phyloP scores from a whole-genome alignment of 2,888 invertebrate genomes.

The Ennomos fuscantarius region DNA sequence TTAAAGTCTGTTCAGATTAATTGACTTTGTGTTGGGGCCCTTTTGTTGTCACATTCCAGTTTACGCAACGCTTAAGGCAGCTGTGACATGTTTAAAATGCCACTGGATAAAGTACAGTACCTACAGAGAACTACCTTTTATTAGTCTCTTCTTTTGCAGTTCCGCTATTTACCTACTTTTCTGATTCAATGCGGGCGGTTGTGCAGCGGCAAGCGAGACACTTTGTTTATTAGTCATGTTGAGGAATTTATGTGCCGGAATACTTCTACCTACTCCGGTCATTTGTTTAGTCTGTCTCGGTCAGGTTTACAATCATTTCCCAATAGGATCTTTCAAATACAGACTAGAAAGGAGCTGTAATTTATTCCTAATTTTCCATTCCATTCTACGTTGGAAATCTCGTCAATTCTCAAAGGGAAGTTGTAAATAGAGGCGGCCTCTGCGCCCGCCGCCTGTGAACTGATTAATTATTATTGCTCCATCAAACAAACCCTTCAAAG shows the following conservation, averaged over 20 bases:
- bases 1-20: constrained; percentile 38
- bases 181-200: constrained; percentile 22
- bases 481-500: constrained; percentile 65
- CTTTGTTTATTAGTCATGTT: constrained; percentile 29
- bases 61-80: constrained; percentile 32
- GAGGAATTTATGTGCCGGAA: constrained; percentile 28
- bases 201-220: constrained; percentile 17
- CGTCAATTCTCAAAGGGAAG: constrained; percentile 57
- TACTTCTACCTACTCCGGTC: constrained; percentile 16
- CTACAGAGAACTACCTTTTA: constrained; percentile 21
- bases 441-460: constrained; percentile 47
- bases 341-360: constrained; percentile 13
- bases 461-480: constrained; percentile 69
- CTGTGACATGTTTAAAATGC: constrained; percentile 27
- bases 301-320: constrained; percentile 13
- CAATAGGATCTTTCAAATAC: constrained; percentile 12
- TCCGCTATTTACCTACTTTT: constrained; percentile 30
- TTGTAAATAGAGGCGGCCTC: constrained; percentile 61
- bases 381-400: constrained; percentile 44
- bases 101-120: constrained; percentile 19
- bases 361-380: constrained; percentile 32
- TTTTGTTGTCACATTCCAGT: constrained; percentile 39
- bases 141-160: constrained; percentile 22
- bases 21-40: constrained; percentile 33
- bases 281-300: constrained; percentile 26